These are phyloP conservation scores for Etheostoma spectabile DNA, from an alignment of 2,113 vertebrate species.

Conservation along the genomic window DNA sequence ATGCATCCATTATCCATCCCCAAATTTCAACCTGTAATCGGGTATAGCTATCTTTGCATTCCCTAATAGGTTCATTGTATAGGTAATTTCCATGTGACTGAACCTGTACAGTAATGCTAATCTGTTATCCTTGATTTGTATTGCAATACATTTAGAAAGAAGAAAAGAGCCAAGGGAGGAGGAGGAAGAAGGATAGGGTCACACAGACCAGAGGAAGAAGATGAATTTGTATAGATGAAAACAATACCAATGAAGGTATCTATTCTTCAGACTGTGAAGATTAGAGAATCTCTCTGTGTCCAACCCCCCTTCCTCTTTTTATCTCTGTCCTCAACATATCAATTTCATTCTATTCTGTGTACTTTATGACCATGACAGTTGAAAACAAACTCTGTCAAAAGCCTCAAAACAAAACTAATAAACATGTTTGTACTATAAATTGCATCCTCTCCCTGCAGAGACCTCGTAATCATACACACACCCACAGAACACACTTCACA, in stretches of 20 bases:
- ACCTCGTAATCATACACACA: slow-evolving; percentile 12
- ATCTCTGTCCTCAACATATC: slow-evolving; percentile 29
- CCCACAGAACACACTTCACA: slow-evolving; percentile 12
- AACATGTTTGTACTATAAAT: slow-evolving; percentile 53
- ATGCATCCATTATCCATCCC: neutral
- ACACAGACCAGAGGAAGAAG: slow-evolving; percentile 5
- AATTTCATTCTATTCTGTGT: slow-evolving; percentile 39
- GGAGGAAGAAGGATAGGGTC: neutral
- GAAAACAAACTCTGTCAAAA: slow-evolving; percentile 48
- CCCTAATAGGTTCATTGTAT: neutral
- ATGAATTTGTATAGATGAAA: slow-evolving; percentile 47
- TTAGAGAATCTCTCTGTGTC: slow-evolving; percentile 40
- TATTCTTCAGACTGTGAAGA: slow-evolving; percentile 54
- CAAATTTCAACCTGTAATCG: neutral
- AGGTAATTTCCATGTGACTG: neutral
- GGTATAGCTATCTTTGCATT: neutral
- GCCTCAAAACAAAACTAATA: slow-evolving; percentile 58
- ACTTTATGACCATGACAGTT: slow-evolving; percentile 16
- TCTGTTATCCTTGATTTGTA: slow-evolving; percentile 24
- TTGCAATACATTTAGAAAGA: slow-evolving; percentile 6
- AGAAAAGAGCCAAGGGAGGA: neutral
- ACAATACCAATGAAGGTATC: slow-evolving; percentile 47
- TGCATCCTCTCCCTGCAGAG: slow-evolving; percentile 13
- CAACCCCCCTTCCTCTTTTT: neutral
- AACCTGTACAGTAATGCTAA: slow-evolving; percentile 7